Evolutionary conservation across 2,113 vertebrate genomes (phyloP).

Genomic region (Amazona vittata): DNA sequence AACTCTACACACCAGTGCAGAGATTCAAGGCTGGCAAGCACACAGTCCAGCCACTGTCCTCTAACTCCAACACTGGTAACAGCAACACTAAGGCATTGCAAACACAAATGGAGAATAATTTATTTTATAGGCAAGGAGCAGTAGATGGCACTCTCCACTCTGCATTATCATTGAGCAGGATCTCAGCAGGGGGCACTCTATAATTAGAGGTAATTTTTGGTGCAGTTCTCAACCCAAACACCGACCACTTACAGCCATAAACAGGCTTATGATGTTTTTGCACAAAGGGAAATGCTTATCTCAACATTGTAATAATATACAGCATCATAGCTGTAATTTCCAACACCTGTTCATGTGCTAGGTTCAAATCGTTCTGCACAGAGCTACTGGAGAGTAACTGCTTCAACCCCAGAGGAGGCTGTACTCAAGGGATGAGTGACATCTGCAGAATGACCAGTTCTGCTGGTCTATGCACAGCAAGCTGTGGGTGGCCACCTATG

Average conservation of each 20-base stretch:
- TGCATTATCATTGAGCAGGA: neutral
- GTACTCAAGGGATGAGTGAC: neutral
- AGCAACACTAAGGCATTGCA: neutral
- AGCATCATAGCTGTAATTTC: neutral
- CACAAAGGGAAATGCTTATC: neutral
- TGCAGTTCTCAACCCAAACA: neutral
- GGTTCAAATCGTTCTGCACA: neutral
- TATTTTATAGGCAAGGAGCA: conserved; percentile 26
- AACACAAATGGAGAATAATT: neutral
- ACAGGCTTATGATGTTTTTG: neutral
- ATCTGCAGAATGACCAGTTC: fast-evolving
- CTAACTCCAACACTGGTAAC: fast-evolving
- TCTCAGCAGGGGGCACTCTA: conserved; percentile 34
- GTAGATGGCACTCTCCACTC: conserved; percentile 61
- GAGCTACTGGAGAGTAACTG: neutral
- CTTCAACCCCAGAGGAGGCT: neutral
- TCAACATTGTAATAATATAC: neutral
- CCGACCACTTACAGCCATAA: neutral
- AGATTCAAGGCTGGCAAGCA: neutral
- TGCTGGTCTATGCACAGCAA: neutral
- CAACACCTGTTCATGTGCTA: fast-evolving
- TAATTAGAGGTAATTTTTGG: neutral
- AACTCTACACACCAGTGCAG: fast-evolving
- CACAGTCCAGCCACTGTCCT: fast-evolving
- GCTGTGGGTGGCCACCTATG: neutral